Conservation (phyloP, 2,113 vertebrate species). For the Nematolebias whitei region DNA sequence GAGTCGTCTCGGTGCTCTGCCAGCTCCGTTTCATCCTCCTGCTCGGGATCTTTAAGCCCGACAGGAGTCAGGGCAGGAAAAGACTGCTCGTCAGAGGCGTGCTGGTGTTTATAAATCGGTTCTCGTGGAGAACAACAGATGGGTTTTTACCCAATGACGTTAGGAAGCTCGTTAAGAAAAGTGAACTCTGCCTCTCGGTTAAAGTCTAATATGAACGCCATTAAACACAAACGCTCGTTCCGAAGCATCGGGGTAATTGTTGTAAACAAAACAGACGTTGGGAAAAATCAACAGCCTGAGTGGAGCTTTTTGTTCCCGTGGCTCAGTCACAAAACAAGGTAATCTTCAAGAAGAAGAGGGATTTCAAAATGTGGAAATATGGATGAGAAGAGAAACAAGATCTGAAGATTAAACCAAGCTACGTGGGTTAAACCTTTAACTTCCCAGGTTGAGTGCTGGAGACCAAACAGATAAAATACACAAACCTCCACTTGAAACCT, state of each 20-base stretch:
- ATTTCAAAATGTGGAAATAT: not conserved
- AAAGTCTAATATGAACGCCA: not conserved
- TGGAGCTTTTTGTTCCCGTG: not conserved
- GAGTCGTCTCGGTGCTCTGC: slow-evolving; percentile 18
- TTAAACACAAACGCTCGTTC: too few relatives aligned
- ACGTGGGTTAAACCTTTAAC: too few relatives aligned
- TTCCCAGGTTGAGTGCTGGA: too few relatives aligned
- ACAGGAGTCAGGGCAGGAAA: slow-evolving; percentile 40
- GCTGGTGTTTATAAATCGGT: not conserved
- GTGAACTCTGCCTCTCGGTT: not conserved
- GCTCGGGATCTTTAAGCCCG: slow-evolving; percentile 36
- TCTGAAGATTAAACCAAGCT: too few relatives aligned
- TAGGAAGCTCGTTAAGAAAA: not conserved
- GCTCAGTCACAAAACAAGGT: not conserved
- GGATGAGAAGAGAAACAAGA: not conserved
- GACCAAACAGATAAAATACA: too few relatives aligned
- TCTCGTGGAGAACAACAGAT: slow-evolving; percentile 13
- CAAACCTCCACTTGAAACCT: too few relatives aligned
- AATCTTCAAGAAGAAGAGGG: not conserved
- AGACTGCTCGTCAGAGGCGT: slow-evolving; percentile 29
- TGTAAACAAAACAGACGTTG: slow-evolving; percentile 3
- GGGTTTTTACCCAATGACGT: slow-evolving; percentile 7
- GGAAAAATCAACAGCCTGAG: not conserved
- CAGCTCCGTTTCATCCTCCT: slow-evolving; percentile 29
- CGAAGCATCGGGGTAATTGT: not conserved